These are phyloP conservation scores for Anguilla japonica DNA, from an alignment of 2,113 vertebrate species.

Conservation along the genomic window DNA sequence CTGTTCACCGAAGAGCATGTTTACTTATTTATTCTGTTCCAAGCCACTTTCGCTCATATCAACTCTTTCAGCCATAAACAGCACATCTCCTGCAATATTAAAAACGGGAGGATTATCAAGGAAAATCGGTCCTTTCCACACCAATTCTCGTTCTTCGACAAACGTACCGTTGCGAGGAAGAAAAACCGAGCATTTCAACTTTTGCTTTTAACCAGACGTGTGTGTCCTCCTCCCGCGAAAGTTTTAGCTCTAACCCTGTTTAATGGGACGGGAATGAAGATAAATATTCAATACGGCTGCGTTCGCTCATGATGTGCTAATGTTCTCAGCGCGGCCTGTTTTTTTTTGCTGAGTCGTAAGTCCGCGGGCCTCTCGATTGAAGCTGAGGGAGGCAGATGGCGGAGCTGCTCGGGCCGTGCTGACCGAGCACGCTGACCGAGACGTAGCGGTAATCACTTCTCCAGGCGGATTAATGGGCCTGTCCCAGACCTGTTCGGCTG, in stretches of 20 bases:
- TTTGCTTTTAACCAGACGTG: not conserved
- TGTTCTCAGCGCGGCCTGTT: not conserved
- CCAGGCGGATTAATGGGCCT: slow-evolving; percentile 8
- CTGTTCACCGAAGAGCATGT: slow-evolving; percentile 31
- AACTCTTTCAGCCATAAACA: slow-evolving; percentile 29
- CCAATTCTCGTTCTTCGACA: slow-evolving; percentile 25
- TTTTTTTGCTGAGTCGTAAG: not conserved
- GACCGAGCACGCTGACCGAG: not conserved
- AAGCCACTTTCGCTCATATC: slow-evolving; percentile 32
- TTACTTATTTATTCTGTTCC: slow-evolving; percentile 50
- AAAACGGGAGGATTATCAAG: slow-evolving; percentile 32
- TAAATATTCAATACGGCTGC: not conserved
- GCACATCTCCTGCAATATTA: slow-evolving; percentile 35
- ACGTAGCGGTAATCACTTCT: not conserved
- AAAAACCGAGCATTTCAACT: not conserved
- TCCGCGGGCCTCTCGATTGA: not conserved
- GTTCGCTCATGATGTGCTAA: not conserved
- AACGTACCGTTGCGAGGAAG: not conserved
- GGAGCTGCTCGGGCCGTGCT: not conserved
- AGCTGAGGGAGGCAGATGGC: not conserved
- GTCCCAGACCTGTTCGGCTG: slow-evolving; percentile 15
- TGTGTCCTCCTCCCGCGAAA: not conserved
- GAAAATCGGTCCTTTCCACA: slow-evolving; percentile 1
- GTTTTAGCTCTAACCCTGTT: not conserved
- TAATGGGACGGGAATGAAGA: not conserved